Conservation (phyloP, 2,113 vertebrate species). For the Dinomys branickii region DNA sequence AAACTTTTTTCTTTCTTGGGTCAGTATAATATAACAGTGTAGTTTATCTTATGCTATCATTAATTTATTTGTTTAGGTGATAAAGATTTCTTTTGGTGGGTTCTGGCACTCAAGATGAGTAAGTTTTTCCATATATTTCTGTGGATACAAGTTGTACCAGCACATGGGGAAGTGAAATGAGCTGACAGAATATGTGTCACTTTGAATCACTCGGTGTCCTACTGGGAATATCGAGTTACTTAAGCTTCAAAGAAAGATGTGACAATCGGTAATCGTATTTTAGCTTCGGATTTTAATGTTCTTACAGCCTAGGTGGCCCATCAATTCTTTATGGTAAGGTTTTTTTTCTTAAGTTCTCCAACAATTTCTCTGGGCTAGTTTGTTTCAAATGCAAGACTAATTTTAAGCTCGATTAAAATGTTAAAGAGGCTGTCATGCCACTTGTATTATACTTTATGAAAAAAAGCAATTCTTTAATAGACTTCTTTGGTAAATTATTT, state of each 20-base stretch:
- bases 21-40: neutral
- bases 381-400: slow-evolving; percentile 75
- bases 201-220: slow-evolving; percentile 69
- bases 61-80: slow-evolving; percentile 53
- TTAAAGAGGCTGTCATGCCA: slow-evolving; percentile 70
- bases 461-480: slow-evolving; percentile 76
- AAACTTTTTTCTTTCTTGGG: slow-evolving; percentile 53
- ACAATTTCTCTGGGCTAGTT: slow-evolving; percentile 65
- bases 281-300: slow-evolving; percentile 77
- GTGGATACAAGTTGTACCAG: slow-evolving; percentile 55
- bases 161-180: slow-evolving; percentile 64
- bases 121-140: slow-evolving; percentile 56
- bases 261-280: slow-evolving; percentile 77
- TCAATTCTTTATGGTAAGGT: slow-evolving; percentile 77
- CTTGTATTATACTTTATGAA: slow-evolving; percentile 73
- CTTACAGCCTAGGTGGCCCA: slow-evolving; percentile 63
- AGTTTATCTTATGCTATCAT: slow-evolving; percentile 50
- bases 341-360: slow-evolving; percentile 67
- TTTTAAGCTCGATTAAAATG: slow-evolving; percentile 81
- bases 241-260: slow-evolving; percentile 81
- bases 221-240: slow-evolving; percentile 68
- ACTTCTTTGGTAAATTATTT: slow-evolving; percentile 74
- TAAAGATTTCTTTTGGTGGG: neutral
- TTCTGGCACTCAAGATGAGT: slow-evolving; percentile 41
- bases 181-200: slow-evolving; percentile 61